Conservation (phyloP, 2,113 vertebrate species). For the Cyprinodon brontotheroides region DNA sequence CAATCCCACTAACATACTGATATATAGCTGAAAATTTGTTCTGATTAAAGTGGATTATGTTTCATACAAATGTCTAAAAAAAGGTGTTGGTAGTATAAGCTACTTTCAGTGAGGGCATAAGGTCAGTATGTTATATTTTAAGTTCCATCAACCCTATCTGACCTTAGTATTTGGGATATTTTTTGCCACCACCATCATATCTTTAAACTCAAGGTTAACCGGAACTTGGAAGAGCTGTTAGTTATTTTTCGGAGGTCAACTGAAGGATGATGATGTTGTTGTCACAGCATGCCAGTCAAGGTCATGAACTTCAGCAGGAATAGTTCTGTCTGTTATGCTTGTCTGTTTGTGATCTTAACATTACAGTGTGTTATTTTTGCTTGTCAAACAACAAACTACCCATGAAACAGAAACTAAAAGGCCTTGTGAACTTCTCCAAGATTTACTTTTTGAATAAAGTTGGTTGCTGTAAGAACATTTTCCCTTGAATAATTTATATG, state of each 20-base stretch:
- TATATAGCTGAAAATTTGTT: neutral
- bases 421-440: constrained; percentile 43
- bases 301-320: constrained; percentile 45
- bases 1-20: neutral
- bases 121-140: neutral
- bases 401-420: constrained; percentile 15
- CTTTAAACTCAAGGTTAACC: constrained; percentile 25
- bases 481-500: neutral
- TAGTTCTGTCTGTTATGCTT: constrained; percentile 28
- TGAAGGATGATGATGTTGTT: constrained; percentile 48
- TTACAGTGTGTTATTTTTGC: constrained; percentile 23
- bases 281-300: constrained; percentile 50
- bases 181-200: constrained; percentile 46
- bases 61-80: neutral
- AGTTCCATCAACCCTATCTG: constrained; percentile 14
- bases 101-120: neutral
- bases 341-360: constrained; percentile 28
- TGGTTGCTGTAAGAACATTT: neutral
- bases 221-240: constrained; percentile 27
- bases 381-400: constrained; percentile 30
- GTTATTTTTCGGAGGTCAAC: constrained; percentile 42
- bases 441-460: neutral
- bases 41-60: neutral
- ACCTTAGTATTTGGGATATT: constrained; percentile 10
- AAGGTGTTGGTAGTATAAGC: neutral